Evolutionary conservation across 2,113 vertebrate species (phyloP).

Genomic region (Centropristis striata): DNA sequence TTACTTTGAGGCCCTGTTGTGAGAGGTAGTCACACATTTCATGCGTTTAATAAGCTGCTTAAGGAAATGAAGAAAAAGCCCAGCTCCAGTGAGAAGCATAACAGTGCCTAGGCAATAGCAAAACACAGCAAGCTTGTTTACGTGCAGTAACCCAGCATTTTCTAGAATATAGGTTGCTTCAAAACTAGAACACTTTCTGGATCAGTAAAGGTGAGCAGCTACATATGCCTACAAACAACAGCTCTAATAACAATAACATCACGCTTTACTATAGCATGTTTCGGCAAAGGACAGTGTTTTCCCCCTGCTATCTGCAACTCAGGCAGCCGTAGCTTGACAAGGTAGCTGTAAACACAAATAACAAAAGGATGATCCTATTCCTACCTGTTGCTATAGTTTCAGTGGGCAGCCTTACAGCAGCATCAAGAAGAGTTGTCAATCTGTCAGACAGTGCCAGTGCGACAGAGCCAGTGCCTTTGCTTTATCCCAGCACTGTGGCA

Average conservation of each 20-base stretch:
- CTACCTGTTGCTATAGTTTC: slow-evolving; percentile 82
- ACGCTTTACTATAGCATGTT: slow-evolving; percentile 31
- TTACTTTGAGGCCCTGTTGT: slow-evolving; percentile 28
- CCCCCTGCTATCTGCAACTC: slow-evolving; percentile 10
- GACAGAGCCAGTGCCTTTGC: slow-evolving; percentile 32
- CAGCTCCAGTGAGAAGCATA: slow-evolving; percentile 16
- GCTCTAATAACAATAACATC: slow-evolving; percentile 48
- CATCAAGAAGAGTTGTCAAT: slow-evolving; percentile 65
- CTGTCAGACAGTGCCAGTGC: slow-evolving; percentile 56
- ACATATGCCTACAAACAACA: slow-evolving; percentile 32
- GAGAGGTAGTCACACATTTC: slow-evolving; percentile 47
- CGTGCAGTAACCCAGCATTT: slow-evolving; percentile 10
- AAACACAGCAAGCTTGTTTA: slow-evolving; percentile 44
- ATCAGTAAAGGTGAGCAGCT: slow-evolving; percentile 37
- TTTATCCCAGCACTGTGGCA: slow-evolving; percentile 70
- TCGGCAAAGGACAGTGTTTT: slow-evolving; percentile 18
- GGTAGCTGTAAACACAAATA: slow-evolving; percentile 56
- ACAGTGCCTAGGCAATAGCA: slow-evolving; percentile 18
- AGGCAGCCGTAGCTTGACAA: slow-evolving; percentile 31
- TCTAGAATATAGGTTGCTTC: slow-evolving; percentile 29
- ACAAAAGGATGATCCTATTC: slow-evolving; percentile 57
- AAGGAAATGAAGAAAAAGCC: slow-evolving; percentile 29
- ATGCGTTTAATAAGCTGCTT: slow-evolving; percentile 63
- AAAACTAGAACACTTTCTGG: slow-evolving; percentile 43
- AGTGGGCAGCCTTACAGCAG: slow-evolving; percentile 56